These are phyloP conservation scores for Corvus cornix DNA, from an alignment of 2,113 vertebrate species.

Conservation along the genomic window DNA sequence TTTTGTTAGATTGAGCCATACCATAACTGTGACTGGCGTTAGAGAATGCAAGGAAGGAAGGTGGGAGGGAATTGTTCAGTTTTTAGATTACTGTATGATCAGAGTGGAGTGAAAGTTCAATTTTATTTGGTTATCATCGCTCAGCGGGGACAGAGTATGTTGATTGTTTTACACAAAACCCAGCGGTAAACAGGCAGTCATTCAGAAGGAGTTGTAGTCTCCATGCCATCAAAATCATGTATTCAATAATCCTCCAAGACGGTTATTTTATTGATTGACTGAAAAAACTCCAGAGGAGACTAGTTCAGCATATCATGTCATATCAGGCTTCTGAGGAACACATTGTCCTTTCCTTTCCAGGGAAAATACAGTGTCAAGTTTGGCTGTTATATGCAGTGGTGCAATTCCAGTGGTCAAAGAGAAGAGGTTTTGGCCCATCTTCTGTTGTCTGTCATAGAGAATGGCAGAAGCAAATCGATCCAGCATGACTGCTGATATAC, in stretches of 20 bases:
- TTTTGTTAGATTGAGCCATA: background rate
- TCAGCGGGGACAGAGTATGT: background rate
- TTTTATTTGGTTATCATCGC: background rate
- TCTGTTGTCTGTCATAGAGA: background rate
- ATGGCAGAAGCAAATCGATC: background rate
- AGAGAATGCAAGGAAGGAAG: background rate
- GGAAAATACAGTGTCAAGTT: background rate
- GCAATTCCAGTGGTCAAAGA: background rate
- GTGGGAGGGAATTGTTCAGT: background rate
- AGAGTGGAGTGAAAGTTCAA: background rate
- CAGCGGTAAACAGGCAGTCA: background rate
- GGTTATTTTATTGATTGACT: background rate
- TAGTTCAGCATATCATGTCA: background rate
- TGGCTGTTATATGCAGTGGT: background rate
- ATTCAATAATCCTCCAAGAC: background rate
- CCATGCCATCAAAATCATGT: background rate
- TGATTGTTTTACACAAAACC: background rate
- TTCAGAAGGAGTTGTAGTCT: background rate
- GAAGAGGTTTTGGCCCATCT: background rate
- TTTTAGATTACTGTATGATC: background rate
- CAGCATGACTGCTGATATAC: fast-evolving
- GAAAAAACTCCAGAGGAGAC: background rate
- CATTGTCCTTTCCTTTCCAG: background rate
- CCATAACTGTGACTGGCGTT: background rate
- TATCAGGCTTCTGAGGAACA: background rate